phyloP scores from a whole-genome alignment of 2,113 vertebrate species.

The Pseudorhombus dupliciocellatus region DNA sequence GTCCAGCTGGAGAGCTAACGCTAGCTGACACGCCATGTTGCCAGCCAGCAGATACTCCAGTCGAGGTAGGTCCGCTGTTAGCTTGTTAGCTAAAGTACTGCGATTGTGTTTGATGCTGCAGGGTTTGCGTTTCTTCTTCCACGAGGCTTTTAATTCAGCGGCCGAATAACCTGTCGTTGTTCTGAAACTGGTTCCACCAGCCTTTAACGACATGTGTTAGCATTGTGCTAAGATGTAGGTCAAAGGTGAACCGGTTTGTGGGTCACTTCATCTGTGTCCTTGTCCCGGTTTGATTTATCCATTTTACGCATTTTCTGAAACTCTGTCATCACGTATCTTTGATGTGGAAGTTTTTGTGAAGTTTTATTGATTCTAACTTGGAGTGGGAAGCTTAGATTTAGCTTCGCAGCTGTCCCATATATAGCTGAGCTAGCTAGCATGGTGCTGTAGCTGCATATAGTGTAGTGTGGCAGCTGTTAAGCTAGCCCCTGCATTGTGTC shows the following conservation, averaged over 20 bases:
- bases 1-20: slow-evolving; percentile 10
- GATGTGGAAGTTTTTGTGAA: background rate
- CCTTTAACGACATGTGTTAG: slow-evolving; percentile 46
- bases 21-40: slow-evolving; percentile 72
- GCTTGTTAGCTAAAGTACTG: slow-evolving; percentile 12
- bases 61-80: slow-evolving; percentile 70
- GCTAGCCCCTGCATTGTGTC: background rate
- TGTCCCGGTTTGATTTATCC: background rate
- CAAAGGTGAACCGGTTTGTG: slow-evolving; percentile 60
- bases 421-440: slow-evolving; percentile 3
- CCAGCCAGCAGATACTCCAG: slow-evolving; percentile 77
- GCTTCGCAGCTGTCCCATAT: background rate
- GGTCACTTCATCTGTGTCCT: slow-evolving; percentile 36
- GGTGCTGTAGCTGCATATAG: slow-evolving; percentile 3
- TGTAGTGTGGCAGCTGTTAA: slow-evolving; percentile 5
- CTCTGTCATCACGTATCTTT: background rate
- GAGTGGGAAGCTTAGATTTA: background rate
- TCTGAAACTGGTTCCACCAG: background rate
- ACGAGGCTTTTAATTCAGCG: background rate
- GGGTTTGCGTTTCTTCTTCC: background rate
- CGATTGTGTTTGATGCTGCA: background rate
- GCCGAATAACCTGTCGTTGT: background rate
- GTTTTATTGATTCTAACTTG: background rate
- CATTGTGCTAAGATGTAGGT: slow-evolving; percentile 67
- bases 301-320: accelerated